Percentiles rank a stretch among this genome's conserved stretches.
Conservation (phyloP, 2,113 vertebrate species). For the Centrocercus urophasianus region DNA sequence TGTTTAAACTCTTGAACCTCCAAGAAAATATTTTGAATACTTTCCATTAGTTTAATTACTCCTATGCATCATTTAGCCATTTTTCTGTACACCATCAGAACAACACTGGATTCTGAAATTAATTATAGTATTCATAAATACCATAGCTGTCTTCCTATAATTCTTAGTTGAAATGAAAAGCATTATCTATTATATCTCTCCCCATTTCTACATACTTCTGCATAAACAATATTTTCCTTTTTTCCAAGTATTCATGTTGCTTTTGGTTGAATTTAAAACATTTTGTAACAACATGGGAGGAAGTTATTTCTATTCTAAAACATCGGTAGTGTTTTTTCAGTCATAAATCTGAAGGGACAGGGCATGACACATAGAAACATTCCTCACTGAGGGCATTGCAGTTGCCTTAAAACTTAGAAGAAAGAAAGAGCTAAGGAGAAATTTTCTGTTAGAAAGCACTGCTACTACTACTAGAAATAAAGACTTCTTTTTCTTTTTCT, state of each 20-base stretch:
- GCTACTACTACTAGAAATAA: neutral
- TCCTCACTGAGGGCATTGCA: neutral
- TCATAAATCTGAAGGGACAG: neutral
- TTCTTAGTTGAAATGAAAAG: neutral
- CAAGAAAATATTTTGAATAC: slow-evolving; percentile 28
- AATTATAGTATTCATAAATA: neutral
- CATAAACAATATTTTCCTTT: neutral
- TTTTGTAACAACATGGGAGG: neutral
- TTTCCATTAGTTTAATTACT: slow-evolving; percentile 24
- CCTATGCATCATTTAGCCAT: neutral
- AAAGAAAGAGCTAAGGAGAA: neutral
- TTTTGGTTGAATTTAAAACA: neutral
- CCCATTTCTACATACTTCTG: neutral
- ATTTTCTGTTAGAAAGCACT: neutral
- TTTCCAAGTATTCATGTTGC: neutral
- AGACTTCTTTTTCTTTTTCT: neutral
- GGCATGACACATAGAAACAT: neutral
- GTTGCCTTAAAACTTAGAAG: neutral
- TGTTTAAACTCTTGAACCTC: neutral
- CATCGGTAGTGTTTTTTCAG: neutral
- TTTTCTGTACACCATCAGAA: neutral
- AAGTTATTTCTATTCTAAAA: neutral
- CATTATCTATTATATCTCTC: neutral
- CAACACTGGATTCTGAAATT: neutral
- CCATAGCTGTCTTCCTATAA: neutral